Evolutionary conservation across 2,888 invertebrate genomes (phyloP).

Genomic region (Orthosia cruda): DNA sequence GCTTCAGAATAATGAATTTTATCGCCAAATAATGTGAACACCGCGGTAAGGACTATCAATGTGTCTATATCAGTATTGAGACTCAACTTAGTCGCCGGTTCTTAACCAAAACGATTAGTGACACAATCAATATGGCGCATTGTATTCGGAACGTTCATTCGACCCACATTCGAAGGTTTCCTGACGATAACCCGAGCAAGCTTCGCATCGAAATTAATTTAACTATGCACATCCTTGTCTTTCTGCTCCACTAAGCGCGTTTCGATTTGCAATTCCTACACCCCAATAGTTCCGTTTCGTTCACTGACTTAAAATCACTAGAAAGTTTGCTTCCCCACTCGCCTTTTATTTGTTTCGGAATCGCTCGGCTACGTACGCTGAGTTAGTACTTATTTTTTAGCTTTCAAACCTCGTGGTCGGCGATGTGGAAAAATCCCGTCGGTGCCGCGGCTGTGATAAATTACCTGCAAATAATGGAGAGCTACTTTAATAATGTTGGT

Average conservation of each 20-base stretch:
- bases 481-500: slow-evolving; percentile 59
- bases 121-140: slow-evolving; percentile 53
- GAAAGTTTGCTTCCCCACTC: slow-evolving; percentile 79
- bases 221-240: slow-evolving; percentile 87
- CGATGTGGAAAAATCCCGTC: slow-evolving; percentile 66
- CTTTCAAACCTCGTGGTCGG: slow-evolving; percentile 67
- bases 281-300: slow-evolving; percentile 84
- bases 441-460: slow-evolving; percentile 63
- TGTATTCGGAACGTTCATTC: slow-evolving; percentile 57
- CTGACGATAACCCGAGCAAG: slow-evolving; percentile 69
- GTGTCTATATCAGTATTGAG: slow-evolving; percentile 31
- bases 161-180: slow-evolving; percentile 72
- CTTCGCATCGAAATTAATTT: slow-evolving; percentile 85
- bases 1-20: neutral
- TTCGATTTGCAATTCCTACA: slow-evolving; percentile 88
- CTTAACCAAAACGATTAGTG: slow-evolving; percentile 41
- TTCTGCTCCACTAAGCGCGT: slow-evolving; percentile 84
- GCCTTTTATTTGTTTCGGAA: slow-evolving; percentile 79
- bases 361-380: slow-evolving; percentile 73
- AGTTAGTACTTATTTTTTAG: slow-evolving; percentile 71
- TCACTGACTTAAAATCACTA: slow-evolving; percentile 86
- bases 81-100: neutral
- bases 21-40: neutral
- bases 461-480: slow-evolving; percentile 77
- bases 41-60: neutral